Base-by-base conservation (phyloP, 2,797 vertebrate species). In the Antennarius maculatus region DNA sequence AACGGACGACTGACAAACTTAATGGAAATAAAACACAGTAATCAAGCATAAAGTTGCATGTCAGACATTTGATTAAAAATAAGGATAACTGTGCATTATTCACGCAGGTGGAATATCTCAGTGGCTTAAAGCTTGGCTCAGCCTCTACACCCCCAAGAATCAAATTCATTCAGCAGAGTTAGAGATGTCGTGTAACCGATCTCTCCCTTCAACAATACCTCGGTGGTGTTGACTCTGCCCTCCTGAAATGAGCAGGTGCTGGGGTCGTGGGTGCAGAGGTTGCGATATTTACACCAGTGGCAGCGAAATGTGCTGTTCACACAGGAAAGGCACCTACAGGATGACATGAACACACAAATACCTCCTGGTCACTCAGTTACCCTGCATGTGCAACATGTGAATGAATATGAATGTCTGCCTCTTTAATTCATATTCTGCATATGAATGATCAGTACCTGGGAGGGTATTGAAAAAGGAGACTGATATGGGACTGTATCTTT, bases 231-330 rank as follows among this genome's bases (percentile, higher is more conserved):
- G 91, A 99, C 97, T 56, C 97, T 89, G 31, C 97, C 97, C 82
- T 99, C 97, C 88, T 96, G 96, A 86, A 99, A 99, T 29, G 97
- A 98, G 79, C 97, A 99, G 63, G 94, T 97, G 88, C 93, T 95
- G 34, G 97, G 97, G 86, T 98, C 95, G 0, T 98, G 96, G 14
- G 97, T 99, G 83, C 97, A 98, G 60, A 97, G 93, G 90, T 97
- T 97, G 17, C 97, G 93, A 83, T 99, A 99, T 92, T 99, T 99
- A 91, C 97, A 99, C 97, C 97, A 99, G 80, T 97, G 96, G 88
- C 97, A 99, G 77, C 90, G 96, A 86, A 98, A 99, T 11, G 95
- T 94, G 48, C 97, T 98, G 89, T 95, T 97, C 65, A 99, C 97
- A 53, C 97, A 99, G 12, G 96, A 97, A 71, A 99, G 92, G 91